Conservation (phyloP, 2,113 vertebrate genomes). For the Brienomyrus brachyistius region DNA sequence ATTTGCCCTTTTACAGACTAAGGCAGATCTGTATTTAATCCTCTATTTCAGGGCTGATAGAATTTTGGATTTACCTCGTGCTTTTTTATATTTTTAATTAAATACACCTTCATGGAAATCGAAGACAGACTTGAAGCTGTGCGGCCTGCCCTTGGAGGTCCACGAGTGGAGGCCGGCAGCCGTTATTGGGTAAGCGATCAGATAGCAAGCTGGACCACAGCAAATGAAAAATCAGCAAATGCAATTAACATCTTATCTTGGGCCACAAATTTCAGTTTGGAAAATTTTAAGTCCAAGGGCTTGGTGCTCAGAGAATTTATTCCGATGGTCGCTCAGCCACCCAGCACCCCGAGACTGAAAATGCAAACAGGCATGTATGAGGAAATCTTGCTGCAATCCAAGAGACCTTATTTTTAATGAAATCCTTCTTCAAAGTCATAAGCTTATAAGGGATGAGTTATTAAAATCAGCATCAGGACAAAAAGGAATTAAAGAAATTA, state of each 20-base stretch:
- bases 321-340: background rate
- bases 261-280: background rate
- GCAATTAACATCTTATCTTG: background rate
- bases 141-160: background rate
- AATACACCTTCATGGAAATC: background rate
- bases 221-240: background rate
- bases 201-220: background rate
- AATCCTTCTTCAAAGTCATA: slow-evolving; percentile 44
- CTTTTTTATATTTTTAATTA: background rate
- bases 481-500: slow-evolving; percentile 32
- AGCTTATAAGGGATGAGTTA: slow-evolving; percentile 36
- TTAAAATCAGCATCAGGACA: slow-evolving; percentile 31
- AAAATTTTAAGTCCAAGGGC: background rate
- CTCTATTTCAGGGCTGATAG: background rate
- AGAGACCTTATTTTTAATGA: slow-evolving; percentile 41
- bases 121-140: background rate
- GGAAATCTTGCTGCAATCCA: slow-evolving; percentile 20
- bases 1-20: slow-evolving; percentile 34
- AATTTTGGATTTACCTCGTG: background rate
- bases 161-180: background rate
- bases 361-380: background rate
- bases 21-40: slow-evolving; percentile 27
- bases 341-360: background rate
- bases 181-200: background rate
- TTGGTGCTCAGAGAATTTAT: background rate